phyloP scores from a whole-genome alignment of 2,888 invertebrate genomes.

The Scaptomyza tumidula region DNA sequence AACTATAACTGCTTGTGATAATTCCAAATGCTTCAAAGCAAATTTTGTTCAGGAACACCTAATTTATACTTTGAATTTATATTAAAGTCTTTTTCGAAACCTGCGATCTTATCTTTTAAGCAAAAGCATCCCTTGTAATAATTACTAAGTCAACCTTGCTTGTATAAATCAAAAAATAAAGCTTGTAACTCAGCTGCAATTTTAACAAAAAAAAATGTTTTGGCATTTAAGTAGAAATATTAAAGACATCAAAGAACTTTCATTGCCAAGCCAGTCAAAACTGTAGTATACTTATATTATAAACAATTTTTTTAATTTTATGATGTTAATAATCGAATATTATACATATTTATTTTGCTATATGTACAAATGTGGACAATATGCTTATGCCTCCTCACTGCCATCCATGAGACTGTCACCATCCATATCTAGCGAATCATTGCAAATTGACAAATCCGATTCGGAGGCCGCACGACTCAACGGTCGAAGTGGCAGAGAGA shows the following conservation, averaged over 20 bases:
- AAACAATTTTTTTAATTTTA: constrained; percentile 5
- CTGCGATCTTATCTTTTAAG: too few species aligned
- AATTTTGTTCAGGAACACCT: not conserved
- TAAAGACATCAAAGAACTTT: too few species aligned
- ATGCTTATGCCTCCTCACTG: constrained; percentile 79
- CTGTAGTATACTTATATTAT: too few species aligned
- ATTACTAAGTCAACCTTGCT: not conserved
- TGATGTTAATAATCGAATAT: constrained; percentile 9
- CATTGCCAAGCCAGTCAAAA: too few species aligned
- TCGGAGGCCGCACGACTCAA: constrained; percentile 77
- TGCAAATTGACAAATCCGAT: constrained; percentile 84
- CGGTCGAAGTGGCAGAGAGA: constrained; percentile 63
- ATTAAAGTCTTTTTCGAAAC: not conserved
- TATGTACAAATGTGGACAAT: constrained; percentile 62
- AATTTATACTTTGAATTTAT: not conserved
- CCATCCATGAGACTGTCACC: constrained; percentile 83
- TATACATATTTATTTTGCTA: constrained; percentile 60
- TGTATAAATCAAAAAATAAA: too few species aligned
- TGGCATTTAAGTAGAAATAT: too few species aligned
- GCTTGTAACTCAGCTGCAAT: too few species aligned
- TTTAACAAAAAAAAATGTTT: too few species aligned
- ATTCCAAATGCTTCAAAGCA: constrained; percentile 3
- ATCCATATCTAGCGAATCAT: constrained; percentile 82
- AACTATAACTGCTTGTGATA: constrained; percentile 31
- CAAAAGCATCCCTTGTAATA: not conserved